Evolutionary conservation across 2,888 invertebrate species (phyloP).

Genomic region (Cremastinae sp.): DNA sequence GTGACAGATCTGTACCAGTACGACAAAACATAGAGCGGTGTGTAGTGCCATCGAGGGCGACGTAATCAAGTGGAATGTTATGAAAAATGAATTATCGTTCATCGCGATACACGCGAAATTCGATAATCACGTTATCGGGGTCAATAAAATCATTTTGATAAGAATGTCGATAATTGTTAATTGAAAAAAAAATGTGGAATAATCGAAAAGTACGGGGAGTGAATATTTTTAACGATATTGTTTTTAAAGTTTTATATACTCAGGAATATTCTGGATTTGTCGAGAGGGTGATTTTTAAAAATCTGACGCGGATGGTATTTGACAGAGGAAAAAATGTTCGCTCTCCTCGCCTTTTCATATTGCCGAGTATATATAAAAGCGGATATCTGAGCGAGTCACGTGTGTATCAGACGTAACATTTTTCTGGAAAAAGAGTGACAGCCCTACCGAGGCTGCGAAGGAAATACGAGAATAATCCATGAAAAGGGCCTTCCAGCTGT

Average conservation of each 20-base stretch:
- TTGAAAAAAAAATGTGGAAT: background rate
- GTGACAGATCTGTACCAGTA: slow-evolving; percentile 35
- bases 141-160: no score
- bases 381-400: slow-evolving; percentile 3
- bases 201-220: no score
- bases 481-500: slow-evolving; percentile 37
- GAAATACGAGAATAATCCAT: slow-evolving; percentile 31
- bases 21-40: slow-evolving; percentile 3
- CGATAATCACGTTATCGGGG: no score
- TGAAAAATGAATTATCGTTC: background rate
- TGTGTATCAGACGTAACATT: slow-evolving; percentile 29
- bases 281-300: no score
- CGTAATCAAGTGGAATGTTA: slow-evolving; percentile 8
- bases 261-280: no score
- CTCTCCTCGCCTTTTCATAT: slow-evolving; percentile 23
- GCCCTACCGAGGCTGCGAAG: slow-evolving; percentile 7
- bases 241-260: no score
- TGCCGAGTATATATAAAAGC: slow-evolving; percentile 22
- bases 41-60: slow-evolving; percentile 12
- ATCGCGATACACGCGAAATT: background rate
- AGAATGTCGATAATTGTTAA: background rate
- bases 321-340: slow-evolving; percentile 35
- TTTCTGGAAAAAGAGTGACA: slow-evolving; percentile 32
- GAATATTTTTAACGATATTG: no score
- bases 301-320: slow-evolving; percentile 7